These are phyloP conservation scores for Asobara japonica DNA, from an alignment of 1,140 invertebrate species.

Conservation along the genomic window DNA sequence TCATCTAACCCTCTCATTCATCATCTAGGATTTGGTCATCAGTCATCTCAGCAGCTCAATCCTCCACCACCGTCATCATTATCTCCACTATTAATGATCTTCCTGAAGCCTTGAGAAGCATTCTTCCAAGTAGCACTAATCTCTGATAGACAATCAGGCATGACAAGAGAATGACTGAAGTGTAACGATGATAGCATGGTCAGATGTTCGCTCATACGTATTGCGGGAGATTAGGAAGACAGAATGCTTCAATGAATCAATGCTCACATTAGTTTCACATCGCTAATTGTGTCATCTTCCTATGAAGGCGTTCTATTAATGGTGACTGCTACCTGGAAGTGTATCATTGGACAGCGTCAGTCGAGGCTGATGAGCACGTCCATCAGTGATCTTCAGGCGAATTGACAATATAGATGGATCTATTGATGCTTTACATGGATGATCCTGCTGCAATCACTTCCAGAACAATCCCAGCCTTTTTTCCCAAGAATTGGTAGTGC, in stretches of 20 bases:
- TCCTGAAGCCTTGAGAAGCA: neutral
- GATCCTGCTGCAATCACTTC: no score
- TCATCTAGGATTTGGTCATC: neutral
- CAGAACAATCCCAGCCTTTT: neutral
- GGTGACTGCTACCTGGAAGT: neutral
- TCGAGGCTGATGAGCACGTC: neutral
- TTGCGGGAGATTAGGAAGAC: conserved; percentile 1
- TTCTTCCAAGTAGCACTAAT: neutral
- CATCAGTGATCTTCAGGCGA: no score
- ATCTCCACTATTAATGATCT: neutral
- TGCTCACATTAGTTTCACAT: conserved; percentile 2
- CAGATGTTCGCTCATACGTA: conserved; percentile 20
- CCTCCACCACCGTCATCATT: neutral
- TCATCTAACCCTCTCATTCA: no score
- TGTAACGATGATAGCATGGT: conserved; percentile 30
- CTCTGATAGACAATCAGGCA: neutral
- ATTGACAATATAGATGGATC: no score
- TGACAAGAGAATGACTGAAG: conserved; percentile 18
- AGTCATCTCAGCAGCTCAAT: neutral
- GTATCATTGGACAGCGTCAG: neutral
- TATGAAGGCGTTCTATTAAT: neutral
- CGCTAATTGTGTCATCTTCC: neutral
- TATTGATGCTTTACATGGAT: no score
- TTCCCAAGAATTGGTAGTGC: neutral
- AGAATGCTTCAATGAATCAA: conserved; percentile 5